phyloP scores from a whole-genome alignment of 2,797 vertebrate genomes.

The Sebastes itinus region DNA sequence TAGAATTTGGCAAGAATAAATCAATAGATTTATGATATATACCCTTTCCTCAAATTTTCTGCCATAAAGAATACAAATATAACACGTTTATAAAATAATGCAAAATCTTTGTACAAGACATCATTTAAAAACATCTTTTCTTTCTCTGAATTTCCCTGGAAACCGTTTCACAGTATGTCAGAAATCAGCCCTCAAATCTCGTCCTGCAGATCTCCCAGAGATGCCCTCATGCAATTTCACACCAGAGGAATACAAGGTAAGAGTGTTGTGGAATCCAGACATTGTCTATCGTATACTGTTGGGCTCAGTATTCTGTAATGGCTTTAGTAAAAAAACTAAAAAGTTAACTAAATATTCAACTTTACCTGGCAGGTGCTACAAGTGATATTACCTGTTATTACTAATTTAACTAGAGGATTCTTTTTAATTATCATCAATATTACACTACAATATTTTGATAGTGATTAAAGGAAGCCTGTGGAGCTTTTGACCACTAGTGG shows the following conservation, averaged over 20 bases:
- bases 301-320: neutral
- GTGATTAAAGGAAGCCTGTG: neutral
- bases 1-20: too few relatives aligned
- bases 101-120: too few relatives aligned
- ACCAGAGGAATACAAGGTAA: slow-evolving; percentile 86
- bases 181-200: slow-evolving; percentile 59
- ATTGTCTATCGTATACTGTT: neutral
- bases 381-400: neutral
- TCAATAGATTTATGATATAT: too few relatives aligned
- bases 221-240: slow-evolving; percentile 88
- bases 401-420: neutral
- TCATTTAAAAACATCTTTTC: too few relatives aligned
- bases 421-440: neutral
- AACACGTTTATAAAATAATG: too few relatives aligned
- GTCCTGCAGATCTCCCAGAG: slow-evolving; percentile 47
- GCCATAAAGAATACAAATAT: too few relatives aligned
- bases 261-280: neutral
- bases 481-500: neutral
- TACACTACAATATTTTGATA: neutral
- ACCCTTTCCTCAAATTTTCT: too few relatives aligned
- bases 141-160: neutral
- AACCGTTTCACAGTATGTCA: slow-evolving; percentile 53
- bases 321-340: neutral
- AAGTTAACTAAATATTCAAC: neutral
- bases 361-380: neutral